Conservation (phyloP, 2,888 invertebrate species). For the Coelinius sp. region DNA sequence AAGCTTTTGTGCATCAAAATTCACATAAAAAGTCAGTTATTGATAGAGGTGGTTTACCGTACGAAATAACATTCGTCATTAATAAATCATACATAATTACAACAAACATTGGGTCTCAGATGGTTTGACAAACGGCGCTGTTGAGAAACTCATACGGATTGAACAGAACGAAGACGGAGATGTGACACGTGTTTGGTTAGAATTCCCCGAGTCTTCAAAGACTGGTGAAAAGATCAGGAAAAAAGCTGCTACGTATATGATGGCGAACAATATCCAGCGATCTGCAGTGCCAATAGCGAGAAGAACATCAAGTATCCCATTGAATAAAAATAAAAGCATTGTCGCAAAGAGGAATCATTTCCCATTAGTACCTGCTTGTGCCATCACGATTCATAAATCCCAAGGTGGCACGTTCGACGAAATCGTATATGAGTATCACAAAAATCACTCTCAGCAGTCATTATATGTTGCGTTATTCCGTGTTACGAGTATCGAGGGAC, state of each 20-base stretch:
- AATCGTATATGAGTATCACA: background rate
- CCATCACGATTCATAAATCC: background rate
- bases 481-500: background rate
- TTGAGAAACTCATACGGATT: background rate
- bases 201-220: too few species aligned
- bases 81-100: background rate
- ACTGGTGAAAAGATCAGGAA: too few species aligned
- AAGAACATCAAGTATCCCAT: too few species aligned
- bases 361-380: background rate
- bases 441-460: background rate
- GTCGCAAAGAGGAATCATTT: background rate
- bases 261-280: too few species aligned
- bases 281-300: too few species aligned
- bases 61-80: constrained; percentile 46
- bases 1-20: constrained; percentile 20
- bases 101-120: background rate
- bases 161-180: too few species aligned
- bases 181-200: too few species aligned
- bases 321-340: too few species aligned
- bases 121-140: background rate
- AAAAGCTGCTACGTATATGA: too few species aligned
- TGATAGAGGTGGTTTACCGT: constrained; percentile 57
- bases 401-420: background rate
- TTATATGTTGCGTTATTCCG: background rate
- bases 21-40: constrained; percentile 48